Evolutionary conservation across 2,113 vertebrate genomes (phyloP), one percentile per base, ranked within the genome.

Genomic region (Vulpes ferrilata): DNA sequence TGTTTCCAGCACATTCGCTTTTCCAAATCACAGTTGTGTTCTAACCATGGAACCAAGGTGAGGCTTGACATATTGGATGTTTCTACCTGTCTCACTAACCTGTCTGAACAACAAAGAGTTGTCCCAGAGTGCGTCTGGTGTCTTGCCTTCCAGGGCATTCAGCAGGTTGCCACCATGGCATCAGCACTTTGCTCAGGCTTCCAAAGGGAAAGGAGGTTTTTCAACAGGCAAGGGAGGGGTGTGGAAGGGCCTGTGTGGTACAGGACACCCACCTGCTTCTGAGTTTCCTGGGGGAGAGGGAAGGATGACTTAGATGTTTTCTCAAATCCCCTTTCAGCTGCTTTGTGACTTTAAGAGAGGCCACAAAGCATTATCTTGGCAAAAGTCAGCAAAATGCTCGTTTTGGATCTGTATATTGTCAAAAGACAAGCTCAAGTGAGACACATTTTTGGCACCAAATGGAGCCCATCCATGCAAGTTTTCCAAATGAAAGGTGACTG

Each of bases 231-330:
- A 27, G 10, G 3, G 8, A 13, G 16, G 12, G 25, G 60, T 23
- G 1, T 0, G 13, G 57, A 27, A 82, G 81, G 64, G 80, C 20
- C 67, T 5, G 3, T 3, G 1, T 1, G 2, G 20, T 9, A 25
- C 22, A 60, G 53, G 71, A 48, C 55, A 23, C 13, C 30, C 76
- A 67, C 25, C 60, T 87, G 69, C 32, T 19, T 92, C 60, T 38
- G 76, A 7, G 57, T 2, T 85, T n/a, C 10, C 51, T 12, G 20
- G 53, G 67, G 23, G 55, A 59, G 38, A 20, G 55, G 12, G 48
- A 65, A n/a, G 19, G 19, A 76, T 69, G 76, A 86, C 82, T 71
- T 81, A 71, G 81, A 23, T 57, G 78, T 91, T 62, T 88, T 4
- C 65, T 67, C 30, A 53, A 67, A 51, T 43, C 64, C 71, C 79